phyloP scores from a whole-genome alignment of 2,113 vertebrate genomes.

The Eretmochelys imbricata region DNA sequence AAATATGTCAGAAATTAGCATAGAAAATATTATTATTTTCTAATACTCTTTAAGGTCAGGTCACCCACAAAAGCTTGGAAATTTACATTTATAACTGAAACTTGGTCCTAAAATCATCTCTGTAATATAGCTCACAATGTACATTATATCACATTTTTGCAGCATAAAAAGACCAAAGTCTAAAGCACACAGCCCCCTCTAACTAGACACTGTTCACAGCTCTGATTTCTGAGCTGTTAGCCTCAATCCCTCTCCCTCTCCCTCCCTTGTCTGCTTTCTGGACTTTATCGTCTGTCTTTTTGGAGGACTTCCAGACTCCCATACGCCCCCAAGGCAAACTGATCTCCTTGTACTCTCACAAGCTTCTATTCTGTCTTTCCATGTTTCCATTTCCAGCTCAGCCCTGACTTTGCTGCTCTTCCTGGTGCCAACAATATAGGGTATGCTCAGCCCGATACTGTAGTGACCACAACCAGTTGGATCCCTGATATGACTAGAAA shows the following conservation, averaged over 20 bases:
- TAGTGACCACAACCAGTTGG: accelerated
- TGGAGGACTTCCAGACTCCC: neutral
- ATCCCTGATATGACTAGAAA: neutral
- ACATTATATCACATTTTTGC: neutral
- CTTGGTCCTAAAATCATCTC: accelerated
- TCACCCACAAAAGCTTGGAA: neutral
- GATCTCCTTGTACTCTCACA: neutral
- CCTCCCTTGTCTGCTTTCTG: neutral
- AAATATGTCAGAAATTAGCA: neutral
- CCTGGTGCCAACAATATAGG: accelerated
- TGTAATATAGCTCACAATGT: neutral
- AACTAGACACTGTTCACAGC: no score
- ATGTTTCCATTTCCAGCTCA: neutral
- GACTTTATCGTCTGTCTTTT: neutral
- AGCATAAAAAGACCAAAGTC: neutral
- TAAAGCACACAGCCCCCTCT: accelerated
- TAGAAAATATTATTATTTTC: neutral
- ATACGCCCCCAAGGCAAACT: neutral
- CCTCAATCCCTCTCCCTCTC: accelerated
- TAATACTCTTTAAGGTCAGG: neutral
- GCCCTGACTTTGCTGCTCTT: neutral
- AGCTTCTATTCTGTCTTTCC: neutral
- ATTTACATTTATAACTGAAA: neutral
- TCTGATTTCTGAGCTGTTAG: accelerated
- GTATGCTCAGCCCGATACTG: accelerated